Conservation (phyloP, 2,888 invertebrate species). For the Drosophila rellima region DNA sequence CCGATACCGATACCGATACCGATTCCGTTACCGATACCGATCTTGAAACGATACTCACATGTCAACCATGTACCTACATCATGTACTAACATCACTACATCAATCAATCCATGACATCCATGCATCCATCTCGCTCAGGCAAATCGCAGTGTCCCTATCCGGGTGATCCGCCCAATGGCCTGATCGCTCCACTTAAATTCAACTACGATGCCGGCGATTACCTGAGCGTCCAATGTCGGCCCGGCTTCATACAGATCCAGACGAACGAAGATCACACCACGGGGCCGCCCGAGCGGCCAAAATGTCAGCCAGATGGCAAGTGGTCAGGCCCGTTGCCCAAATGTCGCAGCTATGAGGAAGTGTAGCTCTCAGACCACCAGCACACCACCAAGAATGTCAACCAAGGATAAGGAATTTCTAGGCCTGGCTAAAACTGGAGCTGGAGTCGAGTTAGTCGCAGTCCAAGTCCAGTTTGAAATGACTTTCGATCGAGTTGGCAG, state of each 20-base stretch:
- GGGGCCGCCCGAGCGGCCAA: constrained; percentile 88
- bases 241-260: constrained; percentile 88
- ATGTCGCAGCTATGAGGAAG: constrained; percentile 89
- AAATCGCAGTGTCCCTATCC: constrained; percentile 91
- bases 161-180: constrained; percentile 90
- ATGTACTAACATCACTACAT: constrained; percentile 39
- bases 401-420: constrained; percentile 6
- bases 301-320: constrained; percentile 89
- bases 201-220: constrained; percentile 91
- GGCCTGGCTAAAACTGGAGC: constrained; percentile 4
- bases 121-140: constrained; percentile 86
- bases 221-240: constrained; percentile 89
- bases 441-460: constrained; percentile 3
- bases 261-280: constrained; percentile 83
- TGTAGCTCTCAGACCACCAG: constrained; percentile 84
- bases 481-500: constrained; percentile 31
- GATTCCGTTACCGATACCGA: constrained; percentile 40
- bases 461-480: constrained; percentile 3
- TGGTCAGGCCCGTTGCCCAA: constrained; percentile 90
- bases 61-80: constrained; percentile 36
- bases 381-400: constrained; percentile 3
- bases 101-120: constrained; percentile 52
- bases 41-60: constrained; percentile 18
- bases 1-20: constrained; percentile 32
- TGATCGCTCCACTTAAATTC: constrained; percentile 90